Evolutionary conservation across 1,140 invertebrate genomes (phyloP), one percentile per base, ranked within the genome.

Genomic region (Apis dorsata): DNA sequence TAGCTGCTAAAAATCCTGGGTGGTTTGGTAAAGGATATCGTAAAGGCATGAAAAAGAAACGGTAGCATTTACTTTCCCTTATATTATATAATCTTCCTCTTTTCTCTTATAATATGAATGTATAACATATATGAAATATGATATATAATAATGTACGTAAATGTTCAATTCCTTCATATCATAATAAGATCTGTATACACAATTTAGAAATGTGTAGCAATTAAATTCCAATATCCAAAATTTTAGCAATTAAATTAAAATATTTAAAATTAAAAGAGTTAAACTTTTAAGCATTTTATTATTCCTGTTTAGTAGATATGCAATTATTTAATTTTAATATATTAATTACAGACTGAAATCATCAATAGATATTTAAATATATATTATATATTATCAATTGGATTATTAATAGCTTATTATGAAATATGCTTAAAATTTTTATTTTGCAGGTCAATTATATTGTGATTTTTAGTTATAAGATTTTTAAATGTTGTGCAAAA

Each of bases 1-100:
- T 92, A 75, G 84, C 90, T 62, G 92, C 91, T 2, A 93, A 94
- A 85, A 95, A 95, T 91, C 95, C 95, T n/a, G 95, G 95, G 4
- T 96, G 95, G 95, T 96, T 95, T 90, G 95, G 95, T 2, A 96
- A 96, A 92, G 95, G 95, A 8, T 95, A 94, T 87, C 92, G 94
- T 5, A 95, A 95, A 85, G 94, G 93, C 70, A 93, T 94, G 78
- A 94, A 94, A 44, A 94, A 92, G 85, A 95, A 94, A 90, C 94
- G 94, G 93, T 94, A 94, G 93, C 93, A 94, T 91, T 88, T 74
- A 77, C 85, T 91, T 21, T 59, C 66, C 49, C 28, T n/a, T 44
- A 28, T 62, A 65, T 44, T 44, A 44, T 24, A 75, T 65, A 44
- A 75, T 24, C 13, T 69, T 82, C 17, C 51, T 63, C 13, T 72